Conservation (phyloP, 2,113 vertebrate species). For the Channa maculata region DNA sequence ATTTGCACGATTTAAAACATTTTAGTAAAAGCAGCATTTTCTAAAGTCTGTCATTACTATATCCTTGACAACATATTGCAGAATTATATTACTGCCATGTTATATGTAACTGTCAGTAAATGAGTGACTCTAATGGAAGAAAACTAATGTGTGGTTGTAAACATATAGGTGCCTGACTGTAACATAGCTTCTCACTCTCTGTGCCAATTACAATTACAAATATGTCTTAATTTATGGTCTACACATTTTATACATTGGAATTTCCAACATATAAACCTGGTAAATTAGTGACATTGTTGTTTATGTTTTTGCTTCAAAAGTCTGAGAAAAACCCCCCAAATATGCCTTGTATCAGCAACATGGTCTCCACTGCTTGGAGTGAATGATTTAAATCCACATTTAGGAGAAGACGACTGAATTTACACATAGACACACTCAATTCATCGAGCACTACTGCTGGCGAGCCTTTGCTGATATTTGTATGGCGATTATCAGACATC, state of each 20-base stretch:
- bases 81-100: background rate
- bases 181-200: too few relatives aligned
- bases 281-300: constrained; percentile 41
- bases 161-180: background rate
- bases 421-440: background rate
- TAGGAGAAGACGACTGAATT: background rate
- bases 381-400: background rate
- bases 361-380: background rate
- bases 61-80: constrained; percentile 19
- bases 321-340: background rate
- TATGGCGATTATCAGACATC: constrained; percentile 34
- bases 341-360: constrained; percentile 1
- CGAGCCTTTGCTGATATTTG: constrained; percentile 14
- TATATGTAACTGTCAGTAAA: background rate
- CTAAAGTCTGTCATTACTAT: background rate
- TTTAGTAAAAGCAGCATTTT: background rate
- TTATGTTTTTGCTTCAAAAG: background rate
- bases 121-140: background rate
- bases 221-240: constrained; percentile 9
- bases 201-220: background rate
- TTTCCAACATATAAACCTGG: constrained; percentile 46
- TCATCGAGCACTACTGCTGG: constrained; percentile 2
- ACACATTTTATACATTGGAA: constrained; percentile 27
- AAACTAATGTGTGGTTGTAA: background rate
- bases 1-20: background rate